Conservation (phyloP, 2,888 invertebrate genomes). For the Petrolisthes cinctipes region DNA sequence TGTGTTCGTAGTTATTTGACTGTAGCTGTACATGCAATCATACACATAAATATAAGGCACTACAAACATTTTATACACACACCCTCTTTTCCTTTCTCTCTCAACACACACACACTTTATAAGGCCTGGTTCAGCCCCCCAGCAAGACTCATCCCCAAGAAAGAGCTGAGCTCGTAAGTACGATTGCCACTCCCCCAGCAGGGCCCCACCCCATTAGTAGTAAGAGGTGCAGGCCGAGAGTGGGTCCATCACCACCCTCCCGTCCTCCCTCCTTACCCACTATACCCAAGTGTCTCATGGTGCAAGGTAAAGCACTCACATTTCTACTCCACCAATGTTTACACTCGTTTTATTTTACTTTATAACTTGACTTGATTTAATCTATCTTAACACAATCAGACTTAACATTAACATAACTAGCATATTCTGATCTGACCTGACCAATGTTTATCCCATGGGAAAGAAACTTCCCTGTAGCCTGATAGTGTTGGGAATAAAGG, state of each 20-base stretch:
- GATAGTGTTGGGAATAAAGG: too few species aligned
- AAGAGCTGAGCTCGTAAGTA: conserved; percentile 29
- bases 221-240: conserved; percentile 25
- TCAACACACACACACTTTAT: neutral
- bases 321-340: neutral
- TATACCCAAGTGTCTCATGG: neutral
- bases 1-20: too few species aligned
- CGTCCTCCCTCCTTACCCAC: neutral
- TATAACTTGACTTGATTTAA: too few species aligned
- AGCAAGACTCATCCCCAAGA: conserved; percentile 14
- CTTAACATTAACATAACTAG: too few species aligned
- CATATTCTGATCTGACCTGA: too few species aligned
- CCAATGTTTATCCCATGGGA: too few species aligned
- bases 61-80: too few species aligned
- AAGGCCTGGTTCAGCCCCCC: conserved; percentile 16
- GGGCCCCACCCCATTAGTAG: conserved; percentile 30
- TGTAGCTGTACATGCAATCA: too few species aligned
- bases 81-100: too few species aligned
- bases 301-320: too few species aligned
- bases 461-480: too few species aligned
- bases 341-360: neutral
- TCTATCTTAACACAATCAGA: neutral
- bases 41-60: too few species aligned
- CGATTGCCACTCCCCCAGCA: conserved; percentile 32
- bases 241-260: neutral